A percentile compares a stretch with the other conserved stretches of the same genome.
These are phyloP conservation scores for Andrena bucephala DNA, from an alignment of 2,888 invertebrate genomes.

Conservation along the genomic window DNA sequence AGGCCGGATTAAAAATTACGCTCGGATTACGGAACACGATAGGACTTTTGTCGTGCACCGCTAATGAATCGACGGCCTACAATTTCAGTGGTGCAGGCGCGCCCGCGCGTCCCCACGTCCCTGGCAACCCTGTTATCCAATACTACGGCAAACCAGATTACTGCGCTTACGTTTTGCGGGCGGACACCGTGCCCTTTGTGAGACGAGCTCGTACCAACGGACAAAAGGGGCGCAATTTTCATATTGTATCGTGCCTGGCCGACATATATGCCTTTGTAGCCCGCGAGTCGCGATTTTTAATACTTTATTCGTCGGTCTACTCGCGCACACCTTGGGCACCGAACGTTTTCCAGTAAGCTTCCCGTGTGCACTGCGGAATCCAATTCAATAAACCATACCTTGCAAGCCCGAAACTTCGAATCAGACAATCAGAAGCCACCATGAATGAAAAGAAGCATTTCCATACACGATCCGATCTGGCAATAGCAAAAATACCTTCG, in stretches of 20 bases:
- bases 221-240: slow-evolving; percentile 43
- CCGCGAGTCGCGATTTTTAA: background rate
- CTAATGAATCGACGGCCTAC: slow-evolving; percentile 65
- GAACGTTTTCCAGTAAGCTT: background rate
- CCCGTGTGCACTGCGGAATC: background rate
- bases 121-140: slow-evolving; percentile 53
- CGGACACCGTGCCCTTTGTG: slow-evolving; percentile 33
- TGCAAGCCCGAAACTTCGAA: background rate
- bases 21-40: slow-evolving; percentile 56
- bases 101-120: background rate
- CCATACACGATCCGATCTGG: background rate
- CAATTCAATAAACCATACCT: too few relatives aligned
- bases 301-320: background rate
- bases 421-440: background rate
- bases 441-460: background rate
- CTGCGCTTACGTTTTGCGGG: slow-evolving; percentile 37
- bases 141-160: slow-evolving; percentile 52
- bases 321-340: background rate
- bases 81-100: slow-evolving; percentile 57
- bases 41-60: slow-evolving; percentile 48
- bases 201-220: background rate
- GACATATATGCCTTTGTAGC: background rate
- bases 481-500: background rate
- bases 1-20: slow-evolving; percentile 68
- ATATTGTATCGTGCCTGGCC: slow-evolving; percentile 7